phyloP scores from a whole-genome alignment of 2,797 vertebrate species.

The Melanotaenia maccullochi region DNA sequence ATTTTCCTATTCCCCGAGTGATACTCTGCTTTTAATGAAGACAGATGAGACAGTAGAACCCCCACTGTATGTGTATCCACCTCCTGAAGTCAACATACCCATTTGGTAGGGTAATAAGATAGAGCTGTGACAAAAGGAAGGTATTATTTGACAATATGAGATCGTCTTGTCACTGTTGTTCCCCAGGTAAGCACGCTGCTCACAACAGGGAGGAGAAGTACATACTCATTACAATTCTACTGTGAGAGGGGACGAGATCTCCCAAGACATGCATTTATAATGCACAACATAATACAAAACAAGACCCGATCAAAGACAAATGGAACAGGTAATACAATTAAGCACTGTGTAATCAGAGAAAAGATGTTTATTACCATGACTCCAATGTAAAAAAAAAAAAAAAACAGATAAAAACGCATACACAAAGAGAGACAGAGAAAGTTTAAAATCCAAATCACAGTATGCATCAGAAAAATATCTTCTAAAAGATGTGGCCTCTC shows the following conservation, averaged over 20 bases:
- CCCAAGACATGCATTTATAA: slow-evolving; percentile 67
- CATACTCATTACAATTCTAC: slow-evolving; percentile 72
- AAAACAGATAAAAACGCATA: slow-evolving; percentile 16
- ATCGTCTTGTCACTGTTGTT: slow-evolving; percentile 73
- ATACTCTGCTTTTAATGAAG: slow-evolving; percentile 81
- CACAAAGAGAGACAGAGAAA: slow-evolving; percentile 16
- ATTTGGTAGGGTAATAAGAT: slow-evolving; percentile 69
- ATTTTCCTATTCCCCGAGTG: slow-evolving; percentile 76
- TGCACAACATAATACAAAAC: slow-evolving; percentile 51
- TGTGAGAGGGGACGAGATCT: slow-evolving; percentile 62
- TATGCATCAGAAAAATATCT: slow-evolving; percentile 25
- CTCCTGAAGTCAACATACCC: slow-evolving; percentile 60
- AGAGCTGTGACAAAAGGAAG: slow-evolving; percentile 75
- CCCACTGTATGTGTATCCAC: slow-evolving; percentile 70
- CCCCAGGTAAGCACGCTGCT: slow-evolving; percentile 61
- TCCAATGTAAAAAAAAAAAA: slow-evolving; percentile 51
- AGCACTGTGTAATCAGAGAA: slow-evolving; percentile 44
- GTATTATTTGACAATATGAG: slow-evolving; percentile 75
- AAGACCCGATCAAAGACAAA: slow-evolving; percentile 50
- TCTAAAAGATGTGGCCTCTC: slow-evolving; percentile 17
- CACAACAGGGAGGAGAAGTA: slow-evolving; percentile 68
- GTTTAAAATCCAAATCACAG: slow-evolving; percentile 37
- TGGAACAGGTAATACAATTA: slow-evolving; percentile 58
- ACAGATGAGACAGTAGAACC: slow-evolving; percentile 78
- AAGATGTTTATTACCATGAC: slow-evolving; percentile 64